phyloP scores from a whole-genome alignment of 2,888 invertebrate genomes.

The Chouioia cunea region DNA sequence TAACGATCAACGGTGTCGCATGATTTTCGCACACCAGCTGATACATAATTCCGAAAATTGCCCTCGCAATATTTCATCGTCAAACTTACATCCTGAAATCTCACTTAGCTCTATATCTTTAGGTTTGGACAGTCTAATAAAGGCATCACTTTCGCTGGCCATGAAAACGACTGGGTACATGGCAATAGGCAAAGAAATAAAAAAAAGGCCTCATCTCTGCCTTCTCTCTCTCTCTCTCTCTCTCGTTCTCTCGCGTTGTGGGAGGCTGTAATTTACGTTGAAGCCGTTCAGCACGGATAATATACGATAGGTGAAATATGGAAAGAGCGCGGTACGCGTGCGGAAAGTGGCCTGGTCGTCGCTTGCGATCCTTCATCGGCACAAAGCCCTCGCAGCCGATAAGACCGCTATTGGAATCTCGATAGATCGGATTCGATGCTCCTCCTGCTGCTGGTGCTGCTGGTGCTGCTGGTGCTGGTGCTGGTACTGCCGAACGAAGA shows the following conservation, averaged over 20 bases:
- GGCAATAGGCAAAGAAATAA: slow-evolving; percentile 2
- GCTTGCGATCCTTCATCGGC: slow-evolving; percentile 64
- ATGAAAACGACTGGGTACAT: neutral
- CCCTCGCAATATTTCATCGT: too few relatives aligned
- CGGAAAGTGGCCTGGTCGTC: slow-evolving; percentile 57
- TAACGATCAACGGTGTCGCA: too few relatives aligned
- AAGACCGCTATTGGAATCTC: slow-evolving; percentile 67
- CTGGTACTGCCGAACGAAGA: slow-evolving; percentile 24
- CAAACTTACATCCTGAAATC: too few relatives aligned
- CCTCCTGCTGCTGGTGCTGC: slow-evolving; percentile 58
- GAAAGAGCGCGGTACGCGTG: slow-evolving; percentile 61
- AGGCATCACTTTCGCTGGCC: slow-evolving; percentile 15
- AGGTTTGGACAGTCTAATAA: slow-evolving; percentile 23
- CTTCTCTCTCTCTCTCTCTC: too few relatives aligned
- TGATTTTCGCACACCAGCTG: too few relatives aligned
- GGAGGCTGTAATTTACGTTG: neutral
- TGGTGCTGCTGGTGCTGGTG: slow-evolving; percentile 43
- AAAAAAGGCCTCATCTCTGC: slow-evolving; percentile 24
- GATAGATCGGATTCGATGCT: slow-evolving; percentile 67
- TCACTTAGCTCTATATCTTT: too few relatives aligned
- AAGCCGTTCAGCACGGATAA: slow-evolving; percentile 57
- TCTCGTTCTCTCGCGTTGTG: too few relatives aligned
- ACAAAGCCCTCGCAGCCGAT: slow-evolving; percentile 63
- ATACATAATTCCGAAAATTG: too few relatives aligned
- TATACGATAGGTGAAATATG: slow-evolving; percentile 54